Evolutionary conservation across 2,888 invertebrate genomes (phyloP), one percentile per base, ranked within the genome.

Genomic region (Heteromurus nitidus): DNA sequence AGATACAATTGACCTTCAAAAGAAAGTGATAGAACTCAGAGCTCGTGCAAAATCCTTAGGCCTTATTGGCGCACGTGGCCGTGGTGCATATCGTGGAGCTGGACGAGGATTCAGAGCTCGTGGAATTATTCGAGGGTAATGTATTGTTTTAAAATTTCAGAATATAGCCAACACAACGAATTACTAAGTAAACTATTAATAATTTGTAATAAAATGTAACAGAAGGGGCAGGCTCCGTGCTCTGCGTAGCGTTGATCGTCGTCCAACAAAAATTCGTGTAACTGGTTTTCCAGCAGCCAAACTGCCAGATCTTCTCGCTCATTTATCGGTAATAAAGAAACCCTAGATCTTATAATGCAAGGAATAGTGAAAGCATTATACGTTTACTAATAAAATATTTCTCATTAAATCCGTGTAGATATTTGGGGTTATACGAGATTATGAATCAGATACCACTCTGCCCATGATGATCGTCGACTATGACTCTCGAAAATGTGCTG

Each of bases 261-360:
- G 97, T 76, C 96, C 97, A 0, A 94, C 95, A 1, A 93, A 95
- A 82, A 91, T 98, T 77, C 92, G 96, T 82, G 93, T 98, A 65
- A 95, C 95, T 3, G 97, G 97, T 18, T 97, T 96, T 90, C 94
- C 94, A 88, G 91, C 92, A 13, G 95, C 95, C 83, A 96, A 96
- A 87, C 92, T 95, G 85, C 94, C 94, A 30, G 93, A 94, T 44
- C 92, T 97, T 47, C 89, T 95, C 80, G 91, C 92, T 9, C 97
- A 97, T 90, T 96, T 97, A 89, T 92, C 94, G 89, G 97, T 97
- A 90, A 92, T 92, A 88, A 24, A n/a, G n/a, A n/a, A n/a, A n/a
- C n/a, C n/a, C n/a, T n/a, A n/a, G n/a, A n/a, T n/a, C n/a, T n/a
- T n/a, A n/a, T n/a, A n/a, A n/a, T n/a, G n/a, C n/a, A n/a, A n/a